Percentiles rank a stretch among this genome's conserved stretches.
Conservation (phyloP, 2,888 invertebrate species). For the Cephus runcator region DNA sequence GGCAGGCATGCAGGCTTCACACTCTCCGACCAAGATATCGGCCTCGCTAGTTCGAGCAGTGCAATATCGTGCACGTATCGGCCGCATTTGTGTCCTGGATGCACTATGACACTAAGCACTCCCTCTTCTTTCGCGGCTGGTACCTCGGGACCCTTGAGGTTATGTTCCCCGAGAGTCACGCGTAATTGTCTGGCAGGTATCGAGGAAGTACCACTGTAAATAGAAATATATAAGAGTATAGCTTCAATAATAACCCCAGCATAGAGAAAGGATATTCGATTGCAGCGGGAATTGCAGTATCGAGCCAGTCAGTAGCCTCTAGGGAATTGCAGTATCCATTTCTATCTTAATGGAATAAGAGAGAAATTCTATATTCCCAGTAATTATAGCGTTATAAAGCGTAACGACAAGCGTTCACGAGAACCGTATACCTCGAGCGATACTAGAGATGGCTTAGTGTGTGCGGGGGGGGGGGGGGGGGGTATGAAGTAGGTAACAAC, state of each 20-base stretch:
- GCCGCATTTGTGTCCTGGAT: conserved; percentile 79
- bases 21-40: conserved; percentile 76
- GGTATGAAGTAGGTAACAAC: too few relatives aligned
- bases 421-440: too few relatives aligned
- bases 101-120: conserved; percentile 72
- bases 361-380: too few relatives aligned
- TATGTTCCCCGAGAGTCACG: conserved; percentile 77
- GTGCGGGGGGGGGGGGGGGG: too few relatives aligned
- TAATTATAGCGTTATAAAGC: too few relatives aligned
- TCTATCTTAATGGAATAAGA: too few relatives aligned
- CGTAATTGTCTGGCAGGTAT: conserved; percentile 75
- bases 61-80: conserved; percentile 77
- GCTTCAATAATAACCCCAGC: not conserved
- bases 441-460: too few relatives aligned
- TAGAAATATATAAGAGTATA: conserved; percentile 2
- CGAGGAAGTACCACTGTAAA: conserved; percentile 72
- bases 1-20: conserved; percentile 85
- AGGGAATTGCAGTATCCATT: too few relatives aligned
- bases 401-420: too few relatives aligned
- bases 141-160: conserved; percentile 71
- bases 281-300: too few relatives aligned
- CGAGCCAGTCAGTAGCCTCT: too few relatives aligned
- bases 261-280: too few relatives aligned
- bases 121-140: conserved; percentile 66
- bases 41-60: conserved; percentile 74